Base-by-base conservation (phyloP, 2,888 invertebrate species). In the Salpingus planirostris region DNA sequence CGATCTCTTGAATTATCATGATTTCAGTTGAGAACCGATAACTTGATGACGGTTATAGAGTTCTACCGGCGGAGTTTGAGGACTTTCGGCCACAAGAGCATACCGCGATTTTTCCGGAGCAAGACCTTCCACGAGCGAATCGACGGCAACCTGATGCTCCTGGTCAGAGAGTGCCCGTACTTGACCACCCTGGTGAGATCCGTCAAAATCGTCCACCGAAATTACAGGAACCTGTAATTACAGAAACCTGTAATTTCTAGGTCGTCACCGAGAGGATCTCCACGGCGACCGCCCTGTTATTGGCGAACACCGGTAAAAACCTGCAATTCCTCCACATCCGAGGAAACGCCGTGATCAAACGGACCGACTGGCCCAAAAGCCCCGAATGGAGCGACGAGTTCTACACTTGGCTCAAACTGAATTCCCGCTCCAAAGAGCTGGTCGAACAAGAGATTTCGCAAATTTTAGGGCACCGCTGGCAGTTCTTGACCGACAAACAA, bases 191-290 rank as follows among this genome's bases (percentile, higher is more conserved):
- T 87, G 63, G 82, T 83, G 67, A 63, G 31, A 28, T n/a, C n/a
- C n/a, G n/a, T n/a, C n/a, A n/a, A n/a, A n/a, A n/a, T n/a, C n/a
- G n/a, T n/a, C n/a, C n/a, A n/a, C n/a, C n/a, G n/a, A n/a, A n/a
- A n/a, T n/a, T n/a, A n/a, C n/a, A n/a, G n/a, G n/a, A n/a, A 11
- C n/a, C n/a, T 11, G 4, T 18, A 5, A 28, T 24, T 33, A 27
- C 14, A 12, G n/a, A 24, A 24, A 10, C 15, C 22, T 11, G 10
- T 14, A 24, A 27, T 27, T 39, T 43, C 11, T 52, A 82, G 82
- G 65, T 80, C 45, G 68, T 85, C 13, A 73, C 83, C 4, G 86
- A 88, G 57, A 71, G 80, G 49, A 71, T 89, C 34, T 87, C 87
- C 3, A 84, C 86, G 2, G 71, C 80, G 0, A 87, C 86, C 0